Conservation (phyloP, 2,888 invertebrate genomes). For the Drosophila macrospina region DNA sequence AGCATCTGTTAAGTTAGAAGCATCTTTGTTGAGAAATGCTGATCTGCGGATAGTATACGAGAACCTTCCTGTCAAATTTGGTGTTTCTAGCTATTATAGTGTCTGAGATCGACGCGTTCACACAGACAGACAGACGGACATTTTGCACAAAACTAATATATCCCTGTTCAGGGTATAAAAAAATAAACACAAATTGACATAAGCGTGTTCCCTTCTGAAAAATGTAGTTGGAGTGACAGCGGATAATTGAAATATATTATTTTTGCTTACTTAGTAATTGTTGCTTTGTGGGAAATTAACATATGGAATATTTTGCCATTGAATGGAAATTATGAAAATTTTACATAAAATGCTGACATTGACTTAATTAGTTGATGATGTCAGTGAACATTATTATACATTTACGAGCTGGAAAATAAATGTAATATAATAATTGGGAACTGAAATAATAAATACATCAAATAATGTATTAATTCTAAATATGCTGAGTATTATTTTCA, state of each 20-base stretch:
- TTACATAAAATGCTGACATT: slow-evolving; percentile 17
- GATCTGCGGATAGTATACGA: no score
- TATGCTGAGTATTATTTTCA: no score
- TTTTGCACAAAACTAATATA: no score
- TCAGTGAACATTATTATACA: neutral
- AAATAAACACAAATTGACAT: slow-evolving; percentile 17
- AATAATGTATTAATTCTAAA: no score
- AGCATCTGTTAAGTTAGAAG: no score
- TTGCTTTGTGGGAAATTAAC: slow-evolving; percentile 25
- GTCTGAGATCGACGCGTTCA: no score
- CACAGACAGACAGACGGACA: no score
- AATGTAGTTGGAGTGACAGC: slow-evolving; percentile 66
- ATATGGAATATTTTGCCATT: slow-evolving; percentile 22
- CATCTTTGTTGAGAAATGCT: no score
- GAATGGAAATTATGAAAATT: slow-evolving; percentile 21
- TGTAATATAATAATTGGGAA: neutral
- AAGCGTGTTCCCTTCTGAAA: slow-evolving; percentile 42
- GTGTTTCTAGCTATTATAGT: no score
- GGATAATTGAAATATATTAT: slow-evolving; percentile 73
- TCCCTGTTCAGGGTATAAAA: no score
- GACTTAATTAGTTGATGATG: slow-evolving; percentile 38
- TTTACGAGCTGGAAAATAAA: neutral
- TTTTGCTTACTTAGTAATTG: slow-evolving; percentile 32
- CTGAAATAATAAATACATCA: no score
- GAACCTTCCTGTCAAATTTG: no score